Conservation (phyloP, 2,113 vertebrate genomes). For the Egretta garzetta region DNA sequence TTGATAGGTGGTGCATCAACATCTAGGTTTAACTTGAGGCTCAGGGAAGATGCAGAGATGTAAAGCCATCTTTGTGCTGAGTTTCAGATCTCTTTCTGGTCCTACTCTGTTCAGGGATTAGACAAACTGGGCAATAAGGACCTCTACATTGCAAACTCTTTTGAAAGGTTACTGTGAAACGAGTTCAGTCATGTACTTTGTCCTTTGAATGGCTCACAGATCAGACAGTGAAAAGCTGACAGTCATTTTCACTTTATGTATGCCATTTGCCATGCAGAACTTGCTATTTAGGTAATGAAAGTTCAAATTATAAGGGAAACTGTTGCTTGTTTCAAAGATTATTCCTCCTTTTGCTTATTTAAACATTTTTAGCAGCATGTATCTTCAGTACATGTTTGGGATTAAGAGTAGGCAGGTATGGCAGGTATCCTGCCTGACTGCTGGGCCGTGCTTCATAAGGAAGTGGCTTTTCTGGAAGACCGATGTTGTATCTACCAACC, state of each 20-base stretch:
- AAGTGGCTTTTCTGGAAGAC: neutral
- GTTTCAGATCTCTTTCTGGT: neutral
- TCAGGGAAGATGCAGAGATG: neutral
- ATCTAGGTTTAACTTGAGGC: neutral
- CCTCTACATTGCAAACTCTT: neutral
- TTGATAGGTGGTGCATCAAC: neutral
- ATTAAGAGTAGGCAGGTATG: neutral
- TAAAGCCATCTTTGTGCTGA: neutral
- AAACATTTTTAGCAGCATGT: neutral
- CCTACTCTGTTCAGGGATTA: neutral
- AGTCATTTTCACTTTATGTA: neutral
- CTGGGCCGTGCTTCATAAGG: accelerated
- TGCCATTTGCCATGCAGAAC: neutral
- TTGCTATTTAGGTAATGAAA: neutral
- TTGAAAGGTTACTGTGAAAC: neutral
- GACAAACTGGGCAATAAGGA: neutral
- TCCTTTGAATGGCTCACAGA: neutral
- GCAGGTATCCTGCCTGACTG: neutral
- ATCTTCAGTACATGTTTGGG: neutral
- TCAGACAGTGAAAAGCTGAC: neutral
- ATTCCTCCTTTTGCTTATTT: neutral
- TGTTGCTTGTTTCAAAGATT: neutral
- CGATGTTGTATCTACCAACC: neutral
- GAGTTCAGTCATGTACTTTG: neutral
- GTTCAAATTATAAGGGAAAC: neutral